These are phyloP conservation scores for Conger conger DNA, from an alignment of 2,113 vertebrate genomes.

Conservation along the genomic window DNA sequence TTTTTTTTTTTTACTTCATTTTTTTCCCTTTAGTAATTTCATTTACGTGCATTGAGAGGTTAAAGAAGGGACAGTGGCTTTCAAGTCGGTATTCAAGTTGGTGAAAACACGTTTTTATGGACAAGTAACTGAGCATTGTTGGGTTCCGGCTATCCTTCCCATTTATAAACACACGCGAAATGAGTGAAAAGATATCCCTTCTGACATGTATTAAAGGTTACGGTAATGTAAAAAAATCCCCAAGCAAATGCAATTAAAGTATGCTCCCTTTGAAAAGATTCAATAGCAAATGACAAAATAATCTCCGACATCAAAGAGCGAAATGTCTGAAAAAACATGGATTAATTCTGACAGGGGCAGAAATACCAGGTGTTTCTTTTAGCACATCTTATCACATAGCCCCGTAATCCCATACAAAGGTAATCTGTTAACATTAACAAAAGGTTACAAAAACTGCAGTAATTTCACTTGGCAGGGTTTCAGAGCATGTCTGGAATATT, in stretches of 20 bases:
- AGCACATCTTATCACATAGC: conserved; percentile 25
- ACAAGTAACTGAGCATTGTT: conserved; percentile 49
- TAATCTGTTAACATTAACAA: conserved; percentile 53
- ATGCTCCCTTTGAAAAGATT: not conserved
- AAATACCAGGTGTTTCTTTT: conserved; percentile 21
- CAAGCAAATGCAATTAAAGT: not conserved
- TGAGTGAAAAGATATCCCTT: conserved; percentile 25
- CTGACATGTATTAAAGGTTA: conserved; percentile 23
- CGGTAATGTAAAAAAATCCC: not conserved
- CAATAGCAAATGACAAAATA: not conserved
- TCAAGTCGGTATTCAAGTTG: conserved; percentile 49
- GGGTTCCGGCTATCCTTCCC: conserved; percentile 38
- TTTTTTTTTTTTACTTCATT: conserved; percentile 41
- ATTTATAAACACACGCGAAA: conserved; percentile 44
- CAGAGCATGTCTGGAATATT: conserved; percentile 48
- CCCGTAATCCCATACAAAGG: conserved; percentile 39
- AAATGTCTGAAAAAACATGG: conserved; percentile 4
- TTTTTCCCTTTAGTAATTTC: conserved; percentile 45
- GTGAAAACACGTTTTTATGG: conserved; percentile 53
- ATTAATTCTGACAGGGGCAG: conserved; percentile 18
- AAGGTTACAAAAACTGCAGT: conserved; percentile 45
- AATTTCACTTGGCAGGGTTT: conserved; percentile 52
- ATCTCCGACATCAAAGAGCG: conserved; percentile 13
- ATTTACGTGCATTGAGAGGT: conserved; percentile 55
- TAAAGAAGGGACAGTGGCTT: conserved; percentile 53